Base-by-base conservation (phyloP, 2,888 invertebrate genomes). In the Unio delphinus region DNA sequence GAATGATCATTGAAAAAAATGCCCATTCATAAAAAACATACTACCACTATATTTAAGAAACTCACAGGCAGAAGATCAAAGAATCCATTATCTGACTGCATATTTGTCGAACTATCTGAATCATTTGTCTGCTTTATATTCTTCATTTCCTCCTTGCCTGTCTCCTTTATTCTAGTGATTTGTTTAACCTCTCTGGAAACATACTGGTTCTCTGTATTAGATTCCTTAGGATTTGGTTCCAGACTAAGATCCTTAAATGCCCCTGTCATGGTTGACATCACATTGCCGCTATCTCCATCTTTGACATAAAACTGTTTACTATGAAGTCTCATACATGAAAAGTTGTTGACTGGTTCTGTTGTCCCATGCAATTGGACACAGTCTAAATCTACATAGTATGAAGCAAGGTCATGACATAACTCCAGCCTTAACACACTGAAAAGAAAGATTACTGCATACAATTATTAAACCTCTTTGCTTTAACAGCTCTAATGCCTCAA, bases 301-400 rank as follows among this genome's bases (percentile, higher is more conserved):
- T 45, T 45, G 11, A 45, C 45, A 45, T 45, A 45, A 45, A 45
- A 45, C 45, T 45, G 45, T 45, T 45, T 11, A 45, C 8, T 11
- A 45, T 11, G 45, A 45, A 45, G 45, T 45, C 11, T 45, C 45
- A 45, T 11, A 45, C 11, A 11, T 45, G 11, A 45, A 45, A 11
- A 45, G 11, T 45, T 45, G 45, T 11, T 45, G 8, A 45, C 65
- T 28, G 62, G 57, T 55, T 54, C 34, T 7, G 34, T n/a, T 57
- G 57, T 68, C 18, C 97, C 97, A 79, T 93, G 93, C 56, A 97
- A 90, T 75, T 95, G 90, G 3, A 97, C 93, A 23, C 95, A 96
- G 91, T 97, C 97, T 66, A 97, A 90, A 86, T 96, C 95, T 20
- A 95, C 95, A 88, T 96, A 96, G 89, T 97, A 96, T 60, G 94